Conservation (phyloP, 2,797 vertebrate genomes). For the Rhynchotus rufescens region DNA sequence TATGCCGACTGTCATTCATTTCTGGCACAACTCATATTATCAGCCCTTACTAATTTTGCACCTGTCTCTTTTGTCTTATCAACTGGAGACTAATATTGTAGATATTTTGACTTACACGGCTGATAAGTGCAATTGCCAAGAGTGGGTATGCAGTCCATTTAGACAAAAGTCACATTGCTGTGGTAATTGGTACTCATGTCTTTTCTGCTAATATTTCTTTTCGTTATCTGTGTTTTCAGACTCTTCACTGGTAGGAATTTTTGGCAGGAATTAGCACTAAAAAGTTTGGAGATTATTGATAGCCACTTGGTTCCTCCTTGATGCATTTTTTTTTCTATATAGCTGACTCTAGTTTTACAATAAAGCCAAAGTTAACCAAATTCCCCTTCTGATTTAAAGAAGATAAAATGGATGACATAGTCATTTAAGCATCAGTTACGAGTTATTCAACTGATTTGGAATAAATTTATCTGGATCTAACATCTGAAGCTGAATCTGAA, state of each 20-base stretch:
- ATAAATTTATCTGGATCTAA: conserved; percentile 27
- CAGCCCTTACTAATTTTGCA: conserved; percentile 36
- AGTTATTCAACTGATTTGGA: conserved; percentile 37
- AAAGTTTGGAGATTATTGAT: background rate
- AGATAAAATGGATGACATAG: background rate
- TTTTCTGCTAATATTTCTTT: background rate
- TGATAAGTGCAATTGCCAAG: rapidly evolving
- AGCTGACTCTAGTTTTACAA: background rate
- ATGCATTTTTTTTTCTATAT: background rate
- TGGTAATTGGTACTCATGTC: background rate
- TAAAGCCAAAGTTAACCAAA: background rate
- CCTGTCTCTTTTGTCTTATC: conserved; percentile 43
- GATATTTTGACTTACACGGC: background rate
- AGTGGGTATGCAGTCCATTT: background rate
- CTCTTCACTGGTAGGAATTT: background rate
- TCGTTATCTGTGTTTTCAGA: background rate
- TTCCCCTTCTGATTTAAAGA: background rate
- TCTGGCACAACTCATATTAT: background rate
- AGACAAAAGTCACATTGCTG: background rate
- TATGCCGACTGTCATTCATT: conserved; percentile 45
- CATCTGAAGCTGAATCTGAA: background rate
- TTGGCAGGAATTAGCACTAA: background rate
- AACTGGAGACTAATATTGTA: conserved; percentile 13
- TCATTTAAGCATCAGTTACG: background rate
- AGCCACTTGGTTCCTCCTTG: background rate